phyloP scores from a whole-genome alignment of 2,113 vertebrate species.

The Irena cyanogastra region DNA sequence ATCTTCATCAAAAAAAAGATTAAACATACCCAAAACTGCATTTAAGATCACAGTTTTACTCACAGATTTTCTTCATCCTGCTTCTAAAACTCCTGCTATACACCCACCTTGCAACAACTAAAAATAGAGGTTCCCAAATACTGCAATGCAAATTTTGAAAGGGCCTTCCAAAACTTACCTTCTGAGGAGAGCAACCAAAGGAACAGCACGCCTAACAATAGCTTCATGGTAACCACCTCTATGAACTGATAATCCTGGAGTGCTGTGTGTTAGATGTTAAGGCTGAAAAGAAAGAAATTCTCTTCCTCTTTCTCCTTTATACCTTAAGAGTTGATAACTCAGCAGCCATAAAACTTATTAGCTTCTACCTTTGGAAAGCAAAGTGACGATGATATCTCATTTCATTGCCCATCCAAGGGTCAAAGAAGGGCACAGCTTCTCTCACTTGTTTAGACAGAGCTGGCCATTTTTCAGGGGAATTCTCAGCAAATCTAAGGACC shows the following conservation, averaged over 20 bases:
- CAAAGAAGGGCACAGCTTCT: background rate
- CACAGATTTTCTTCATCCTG: background rate
- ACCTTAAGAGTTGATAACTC: slow-evolving; percentile 27
- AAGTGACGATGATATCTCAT: background rate
- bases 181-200: background rate
- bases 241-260: background rate
- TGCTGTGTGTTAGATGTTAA: background rate
- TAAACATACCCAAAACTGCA: background rate
- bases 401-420: background rate
- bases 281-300: background rate
- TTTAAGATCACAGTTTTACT: background rate
- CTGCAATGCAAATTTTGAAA: background rate
- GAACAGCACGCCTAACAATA: background rate
- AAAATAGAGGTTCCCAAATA: background rate
- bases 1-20: background rate
- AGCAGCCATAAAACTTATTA: slow-evolving; percentile 63
- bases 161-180: slow-evolving; percentile 49
- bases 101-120: background rate
- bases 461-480: background rate
- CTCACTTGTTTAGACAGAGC: background rate
- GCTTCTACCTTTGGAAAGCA: slow-evolving; percentile 46
- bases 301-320: slow-evolving; percentile 29
- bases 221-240: slow-evolving; percentile 29
- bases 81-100: background rate
- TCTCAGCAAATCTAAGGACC: background rate